Base-by-base conservation (phyloP, 92 coral and sea anemone species). In the Epizoanthus fatuus region DNA sequence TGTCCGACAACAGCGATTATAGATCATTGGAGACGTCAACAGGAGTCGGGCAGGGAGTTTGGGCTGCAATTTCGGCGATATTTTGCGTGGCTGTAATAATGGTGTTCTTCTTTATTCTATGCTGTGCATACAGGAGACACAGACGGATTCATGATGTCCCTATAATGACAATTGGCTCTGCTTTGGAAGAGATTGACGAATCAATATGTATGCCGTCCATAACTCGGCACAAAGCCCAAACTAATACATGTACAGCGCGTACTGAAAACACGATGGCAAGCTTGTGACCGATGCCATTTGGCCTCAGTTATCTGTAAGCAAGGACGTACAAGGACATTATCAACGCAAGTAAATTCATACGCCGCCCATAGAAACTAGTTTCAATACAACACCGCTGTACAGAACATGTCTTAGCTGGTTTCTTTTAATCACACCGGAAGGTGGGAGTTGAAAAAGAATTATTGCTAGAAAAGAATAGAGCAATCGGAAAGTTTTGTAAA, bases 41-140 rank as follows among this genome's bases (percentile, higher is more conserved):
- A 2, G 47, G 73, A 8, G 91, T 90, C 15, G 94, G 93, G 7
- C 95, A 92, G 75, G 95, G 92, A 78, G 80, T 94, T 3, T 94
- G 98, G 98, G 98, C 98, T 9, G 95, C 98, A 0, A 91, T 94
- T 5, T 94, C 98, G 13, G 98, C 90, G 7, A 90, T 94, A 14
- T 94, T 94, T 73, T 94, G 98, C 45, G 84, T 94, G 20, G 94
- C 91, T 4, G 94, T 94, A 15, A 87, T 94, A 4, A 63, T 90
- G 75, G 93, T 94, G 12, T 94, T 94, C 53, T 90, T 94, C 88
- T 81, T 94, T 15, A 94, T 94, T 69, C 74, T 94, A 15, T 94
- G 98, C 83, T 94, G 98, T 63, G 95, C 98, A 4, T 94, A 94
- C 56, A 85, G 98, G 13, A 83, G 98, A 60, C 98, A 94, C 80